Evolutionary conservation across 2,797 vertebrate genomes (phyloP), one percentile per base, ranked within the genome.

Genomic region (Ciconia nigra): DNA sequence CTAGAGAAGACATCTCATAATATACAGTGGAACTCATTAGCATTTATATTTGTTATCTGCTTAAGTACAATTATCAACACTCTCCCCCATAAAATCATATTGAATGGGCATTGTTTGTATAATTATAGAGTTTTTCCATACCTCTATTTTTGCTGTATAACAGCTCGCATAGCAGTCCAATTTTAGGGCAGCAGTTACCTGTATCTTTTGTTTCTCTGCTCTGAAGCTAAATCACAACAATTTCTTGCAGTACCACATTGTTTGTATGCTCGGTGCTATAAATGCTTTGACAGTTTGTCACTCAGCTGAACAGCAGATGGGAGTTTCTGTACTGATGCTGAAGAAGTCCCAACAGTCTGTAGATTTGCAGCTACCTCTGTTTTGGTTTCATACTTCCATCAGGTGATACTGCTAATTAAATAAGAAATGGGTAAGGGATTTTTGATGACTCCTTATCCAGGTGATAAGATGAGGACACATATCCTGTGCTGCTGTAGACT

Each of bases 21-120:
- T 96, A 96, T 59, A 93, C 83, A 90, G 73, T 93, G 81, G 91
- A 96, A 89, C 94, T 96, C 84, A 97, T 97, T 98, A 98, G 79
- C 96, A 97, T 96, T 96, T 97, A 85, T 97, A 94, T 97, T 97
- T 97, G 93, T 97, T 98, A 97, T 91, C 97, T 96, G 52, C 79
- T 81, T 92, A 96, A 94, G 87, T 96, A 92, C 84, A 94, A 84
- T 96, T 97, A 96, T 95, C 85, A 96, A 91, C 95, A 93, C 73
- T 91, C 83, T 93, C 82, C 84, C 46, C 70, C 78, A 49, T 91
- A 97, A 95, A 95, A 67, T 66, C 42, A n/a, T 49, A 92, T 10
- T 91, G 94, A 93, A 83, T 66, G 39, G 94, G 82, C 67, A 91
- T 76, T 91, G 92, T 95, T 96, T 92, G 80, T 90, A 39, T 91